phyloP scores from a whole-genome alignment of 2,797 vertebrate species.

The Silurus lanzhouensis region DNA sequence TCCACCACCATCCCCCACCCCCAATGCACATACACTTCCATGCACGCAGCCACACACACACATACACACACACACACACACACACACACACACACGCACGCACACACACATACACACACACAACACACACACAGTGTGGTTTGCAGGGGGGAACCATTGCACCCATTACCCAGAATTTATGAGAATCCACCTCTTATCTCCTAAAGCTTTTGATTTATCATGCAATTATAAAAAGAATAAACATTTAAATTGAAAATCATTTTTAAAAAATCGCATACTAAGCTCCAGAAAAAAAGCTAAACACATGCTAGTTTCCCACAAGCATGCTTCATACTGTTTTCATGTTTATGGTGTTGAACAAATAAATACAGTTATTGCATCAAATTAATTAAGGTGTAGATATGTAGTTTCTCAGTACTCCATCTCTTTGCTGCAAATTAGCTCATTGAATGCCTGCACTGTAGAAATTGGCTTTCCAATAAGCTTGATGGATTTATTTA shows the following conservation, averaged over 20 bases:
- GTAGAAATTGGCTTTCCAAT: neutral
- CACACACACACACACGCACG: neutral
- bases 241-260: neutral
- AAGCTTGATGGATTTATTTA: neutral
- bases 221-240: neutral
- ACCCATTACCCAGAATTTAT: neutral
- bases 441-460: neutral
- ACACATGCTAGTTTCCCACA: neutral
- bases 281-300: neutral
- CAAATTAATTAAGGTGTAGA: neutral
- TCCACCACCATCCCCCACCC: neutral
- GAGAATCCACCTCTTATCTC: slow-evolving; percentile 10
- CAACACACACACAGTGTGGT: neutral
- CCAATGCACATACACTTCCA: neutral
- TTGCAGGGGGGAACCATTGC: neutral
- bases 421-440: neutral
- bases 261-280: neutral
- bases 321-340: neutral
- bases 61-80: neutral
- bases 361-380: neutral
- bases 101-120: neutral
- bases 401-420: neutral
- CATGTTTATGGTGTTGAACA: neutral
- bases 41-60: neutral
- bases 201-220: neutral